A percentile compares a stretch with the other conserved stretches of the same genome.
Evolutionary conservation across 2,113 vertebrate species (phyloP).

Genomic region (Ameiurus melas): DNA sequence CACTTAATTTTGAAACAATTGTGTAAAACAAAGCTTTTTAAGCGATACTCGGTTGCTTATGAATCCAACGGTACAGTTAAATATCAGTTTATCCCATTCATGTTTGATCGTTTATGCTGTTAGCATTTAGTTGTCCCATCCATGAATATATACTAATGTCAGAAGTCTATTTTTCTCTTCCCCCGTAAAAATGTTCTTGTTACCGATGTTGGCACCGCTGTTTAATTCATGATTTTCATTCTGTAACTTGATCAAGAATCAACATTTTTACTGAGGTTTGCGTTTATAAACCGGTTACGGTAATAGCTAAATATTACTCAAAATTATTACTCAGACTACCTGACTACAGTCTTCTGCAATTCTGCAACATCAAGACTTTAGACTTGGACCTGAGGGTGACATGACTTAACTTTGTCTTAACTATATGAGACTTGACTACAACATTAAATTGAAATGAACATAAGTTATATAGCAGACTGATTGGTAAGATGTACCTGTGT

Average conservation of each 20-base stretch:
- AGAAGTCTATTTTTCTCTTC: neutral
- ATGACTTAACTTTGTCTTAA: neutral
- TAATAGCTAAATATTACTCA: neutral
- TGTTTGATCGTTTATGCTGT: neutral
- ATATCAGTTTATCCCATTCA: neutral
- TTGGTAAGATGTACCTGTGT: neutral
- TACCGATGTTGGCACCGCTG: neutral
- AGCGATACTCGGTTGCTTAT: neutral
- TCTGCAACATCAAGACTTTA: neutral
- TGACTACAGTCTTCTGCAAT: neutral
- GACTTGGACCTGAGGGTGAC: neutral
- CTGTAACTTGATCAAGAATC: neutral
- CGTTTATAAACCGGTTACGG: neutral
- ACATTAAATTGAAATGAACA: neutral
- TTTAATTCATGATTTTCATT: neutral
- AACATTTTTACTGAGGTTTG: neutral
- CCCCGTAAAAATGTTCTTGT: neutral
- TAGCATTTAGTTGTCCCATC: neutral
- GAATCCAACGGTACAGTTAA: neutral
- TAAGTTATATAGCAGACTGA: neutral
- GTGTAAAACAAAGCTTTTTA: neutral
- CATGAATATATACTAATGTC: neutral
- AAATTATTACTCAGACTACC: neutral
- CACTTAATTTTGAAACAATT: neutral
- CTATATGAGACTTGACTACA: neutral